phyloP scores from a whole-genome alignment of 1,140 invertebrate genomes.

The Elysia chlorotica region DNA sequence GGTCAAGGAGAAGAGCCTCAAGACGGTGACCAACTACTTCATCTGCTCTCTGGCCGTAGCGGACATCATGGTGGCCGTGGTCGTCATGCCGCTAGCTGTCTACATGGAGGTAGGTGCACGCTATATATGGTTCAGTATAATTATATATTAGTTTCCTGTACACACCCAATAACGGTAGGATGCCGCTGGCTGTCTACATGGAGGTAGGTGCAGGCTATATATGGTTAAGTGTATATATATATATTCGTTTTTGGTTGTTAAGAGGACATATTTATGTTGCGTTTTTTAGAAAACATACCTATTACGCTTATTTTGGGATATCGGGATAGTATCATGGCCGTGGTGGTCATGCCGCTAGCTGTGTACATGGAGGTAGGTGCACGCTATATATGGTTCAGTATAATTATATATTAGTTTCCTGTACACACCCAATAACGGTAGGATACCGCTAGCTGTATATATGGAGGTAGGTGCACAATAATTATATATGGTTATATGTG shows the following conservation, averaged over 20 bases:
- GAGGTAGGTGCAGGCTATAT: constrained; percentile 73
- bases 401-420: too few relatives aligned
- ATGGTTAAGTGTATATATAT: too few relatives aligned
- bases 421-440: too few relatives aligned
- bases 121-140: too few relatives aligned
- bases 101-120: constrained; percentile 85
- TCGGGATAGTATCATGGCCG: constrained; percentile 92
- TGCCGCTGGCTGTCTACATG: constrained; percentile 98
- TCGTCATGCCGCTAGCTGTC: constrained; percentile 98
- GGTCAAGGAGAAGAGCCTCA: constrained; percentile 77
- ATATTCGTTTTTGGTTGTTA: too few relatives aligned
- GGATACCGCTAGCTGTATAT: constrained; percentile 99
- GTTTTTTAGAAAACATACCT: too few relatives aligned
- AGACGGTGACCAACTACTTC: constrained; percentile 98
- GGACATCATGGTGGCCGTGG: constrained; percentile 91
- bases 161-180: too few relatives aligned
- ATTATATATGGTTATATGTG: too few relatives aligned
- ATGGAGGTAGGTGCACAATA: constrained; percentile 78
- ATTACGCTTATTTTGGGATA: too few relatives aligned
- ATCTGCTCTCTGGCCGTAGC: constrained; percentile 97
- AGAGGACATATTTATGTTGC: too few relatives aligned
- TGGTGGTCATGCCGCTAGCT: constrained; percentile 97
- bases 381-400: neutral
- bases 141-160: too few relatives aligned
- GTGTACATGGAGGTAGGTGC: constrained; percentile 91